These are phyloP conservation scores for Amphiprion clarkii DNA, from an alignment of 2,797 vertebrate genomes.

Conservation along the genomic window DNA sequence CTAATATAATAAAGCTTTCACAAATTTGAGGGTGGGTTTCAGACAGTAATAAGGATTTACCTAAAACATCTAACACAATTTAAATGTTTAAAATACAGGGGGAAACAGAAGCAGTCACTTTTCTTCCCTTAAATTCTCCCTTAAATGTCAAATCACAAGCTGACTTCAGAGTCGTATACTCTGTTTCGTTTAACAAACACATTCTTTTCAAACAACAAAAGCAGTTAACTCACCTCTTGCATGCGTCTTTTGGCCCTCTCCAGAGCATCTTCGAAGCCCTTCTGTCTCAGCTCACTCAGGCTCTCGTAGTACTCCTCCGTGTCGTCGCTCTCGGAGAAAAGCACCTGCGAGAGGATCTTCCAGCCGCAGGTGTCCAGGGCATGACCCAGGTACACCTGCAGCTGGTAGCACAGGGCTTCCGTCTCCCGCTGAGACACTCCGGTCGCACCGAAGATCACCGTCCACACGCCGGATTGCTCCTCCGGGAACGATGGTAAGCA, in stretches of 20 bases:
- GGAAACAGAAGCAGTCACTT: no score
- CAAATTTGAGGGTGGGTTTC: no score
- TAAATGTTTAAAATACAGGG: no score
- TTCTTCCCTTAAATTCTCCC: no score
- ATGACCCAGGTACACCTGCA: conserved; percentile 96
- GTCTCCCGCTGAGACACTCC: conserved; percentile 86
- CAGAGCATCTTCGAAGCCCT: conserved; percentile 94
- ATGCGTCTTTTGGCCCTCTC: conserved; percentile 90
- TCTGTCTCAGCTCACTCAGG: conserved; percentile 93
- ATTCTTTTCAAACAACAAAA: background rate
- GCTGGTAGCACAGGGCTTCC: conserved; percentile 90
- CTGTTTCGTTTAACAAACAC: background rate
- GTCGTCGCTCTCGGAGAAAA: conserved; percentile 94
- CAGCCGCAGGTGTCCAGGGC: conserved; percentile 96
- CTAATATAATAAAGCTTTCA: no score
- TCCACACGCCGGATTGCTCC: conserved; percentile 94
- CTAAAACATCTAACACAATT: no score
- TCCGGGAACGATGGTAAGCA: conserved; percentile 93
- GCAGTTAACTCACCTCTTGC: conserved; percentile 88
- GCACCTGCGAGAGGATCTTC: conserved; percentile 96
- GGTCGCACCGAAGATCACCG: conserved; percentile 90
- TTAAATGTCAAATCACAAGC: no score
- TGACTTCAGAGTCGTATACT: no score
- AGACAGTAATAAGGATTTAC: no score
- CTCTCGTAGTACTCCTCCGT: conserved; percentile 98